Evolutionary conservation across 2,113 vertebrate species (phyloP).

Genomic region (Tichodroma muraria): DNA sequence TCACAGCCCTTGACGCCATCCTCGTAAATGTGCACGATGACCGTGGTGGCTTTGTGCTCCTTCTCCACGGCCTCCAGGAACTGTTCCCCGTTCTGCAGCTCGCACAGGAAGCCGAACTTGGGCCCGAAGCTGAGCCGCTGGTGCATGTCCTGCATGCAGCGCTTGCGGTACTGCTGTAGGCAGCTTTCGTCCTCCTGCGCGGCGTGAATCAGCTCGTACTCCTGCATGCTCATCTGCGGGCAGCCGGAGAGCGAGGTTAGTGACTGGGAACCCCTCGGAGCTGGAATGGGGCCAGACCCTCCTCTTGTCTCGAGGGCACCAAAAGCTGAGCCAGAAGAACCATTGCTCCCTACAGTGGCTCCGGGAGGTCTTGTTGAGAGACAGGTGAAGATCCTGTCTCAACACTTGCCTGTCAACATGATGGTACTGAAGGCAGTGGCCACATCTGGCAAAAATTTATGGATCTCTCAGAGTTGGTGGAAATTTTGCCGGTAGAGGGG

Average conservation of each 20-base stretch:
- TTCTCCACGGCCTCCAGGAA: conserved; percentile 92
- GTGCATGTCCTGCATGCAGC: conserved; percentile 96
- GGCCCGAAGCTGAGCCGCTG: conserved; percentile 92
- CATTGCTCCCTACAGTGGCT: neutral
- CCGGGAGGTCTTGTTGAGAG: neutral
- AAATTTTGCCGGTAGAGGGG: neutral
- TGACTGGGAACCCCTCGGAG: neutral
- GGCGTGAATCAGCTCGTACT: conserved; percentile 87
- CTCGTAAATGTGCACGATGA: conserved; percentile 92
- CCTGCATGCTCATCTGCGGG: conserved; percentile 90
- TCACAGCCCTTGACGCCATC: conserved; percentile 83
- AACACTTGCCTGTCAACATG: neutral
- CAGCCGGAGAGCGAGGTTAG: neutral
- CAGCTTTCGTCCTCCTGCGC: conserved; percentile 85
- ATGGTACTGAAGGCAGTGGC: neutral
- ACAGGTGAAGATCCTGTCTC: neutral
- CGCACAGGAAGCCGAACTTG: conserved; percentile 81
- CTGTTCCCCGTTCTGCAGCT: conserved; percentile 87
- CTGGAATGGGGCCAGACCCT: neutral
- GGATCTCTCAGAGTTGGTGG: neutral
- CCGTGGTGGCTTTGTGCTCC: conserved; percentile 84
- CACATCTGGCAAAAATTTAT: neutral
- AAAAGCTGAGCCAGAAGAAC: neutral
- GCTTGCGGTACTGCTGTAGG: conserved; percentile 88
- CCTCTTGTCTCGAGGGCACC: neutral